Base-by-base conservation (phyloP, 23 tunicate species). In the Ascidia mentula region DNA sequence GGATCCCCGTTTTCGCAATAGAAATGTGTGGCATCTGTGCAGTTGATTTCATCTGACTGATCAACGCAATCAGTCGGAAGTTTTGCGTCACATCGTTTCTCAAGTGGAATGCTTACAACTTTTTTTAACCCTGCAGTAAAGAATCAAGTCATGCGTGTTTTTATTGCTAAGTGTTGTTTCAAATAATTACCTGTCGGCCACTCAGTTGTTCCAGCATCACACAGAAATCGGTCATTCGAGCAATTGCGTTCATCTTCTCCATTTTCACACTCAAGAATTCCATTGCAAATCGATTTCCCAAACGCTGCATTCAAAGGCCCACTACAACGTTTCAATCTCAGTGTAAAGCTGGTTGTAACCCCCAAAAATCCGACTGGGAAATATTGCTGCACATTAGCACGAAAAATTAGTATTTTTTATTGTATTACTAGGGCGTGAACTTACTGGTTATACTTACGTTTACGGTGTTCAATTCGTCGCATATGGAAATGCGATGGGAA, bases 1-100 rank as follows among this genome's bases (percentile, higher is more conserved):
- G 89, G 84, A 3, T 71, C 34, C 28, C 84, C 79, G 38, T 72
- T 69, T 69, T 69, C 77, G 73, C 89, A 85, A 38, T 85, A 85
- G 37, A 78, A 85, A 33, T 85, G 89, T 5, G 89, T 85, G 6
- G 35, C 35, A 9, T 18, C 59, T 32, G 31, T 40, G 73, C 89
- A 85, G 79, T 42, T 72, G 30, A 26, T 79, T 46, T 85, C 89
- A 72, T 85, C 89, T 13, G 84, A 34, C 12, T 34, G 12, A 65
- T 79, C 89, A 4, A 85, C 28, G 38, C 89, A 85, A 72, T 85
- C 84, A 7, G 72, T 22, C 1, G 60, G 53, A 6, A 32, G 2
- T 6, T 45, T 30, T 13, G 35, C 78, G 71, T 85, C 89, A 69
- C 89, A 85, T 4, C 0, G 0, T 39, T 78, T 40, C 26, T 65